phyloP scores from a whole-genome alignment of 2,888 invertebrate species.

The Clunio marinus region DNA sequence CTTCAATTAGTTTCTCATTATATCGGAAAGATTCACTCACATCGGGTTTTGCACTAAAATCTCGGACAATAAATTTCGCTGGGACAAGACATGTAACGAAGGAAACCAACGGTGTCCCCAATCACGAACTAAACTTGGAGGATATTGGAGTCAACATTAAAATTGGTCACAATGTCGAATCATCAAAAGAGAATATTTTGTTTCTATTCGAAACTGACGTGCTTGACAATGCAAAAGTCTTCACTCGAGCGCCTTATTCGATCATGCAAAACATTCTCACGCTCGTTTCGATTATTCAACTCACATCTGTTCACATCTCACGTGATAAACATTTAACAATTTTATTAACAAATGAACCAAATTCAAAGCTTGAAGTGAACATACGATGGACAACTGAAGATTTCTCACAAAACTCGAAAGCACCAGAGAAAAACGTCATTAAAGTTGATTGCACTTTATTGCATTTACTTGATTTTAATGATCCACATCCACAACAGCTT shows the following conservation, averaged over 20 bases:
- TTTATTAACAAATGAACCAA: slow-evolving; percentile 43
- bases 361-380: slow-evolving; percentile 8
- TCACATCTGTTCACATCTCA: slow-evolving; percentile 51
- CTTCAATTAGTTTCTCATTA: slow-evolving; percentile 45
- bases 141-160: slow-evolving; percentile 28
- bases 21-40: slow-evolving; percentile 49
- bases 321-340: slow-evolving; percentile 51
- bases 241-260: slow-evolving; percentile 30
- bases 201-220: slow-evolving; percentile 35
- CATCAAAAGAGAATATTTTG: slow-evolving; percentile 31
- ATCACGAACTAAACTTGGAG: slow-evolving; percentile 21
- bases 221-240: slow-evolving; percentile 16
- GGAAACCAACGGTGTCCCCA: background rate
- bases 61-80: slow-evolving; percentile 47
- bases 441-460: slow-evolving; percentile 34
- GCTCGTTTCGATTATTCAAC: slow-evolving; percentile 49
- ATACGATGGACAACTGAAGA: slow-evolving; percentile 22
- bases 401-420: background rate
- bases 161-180: slow-evolving; percentile 19
- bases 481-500: slow-evolving; percentile 29
- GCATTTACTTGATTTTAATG: slow-evolving; percentile 28
- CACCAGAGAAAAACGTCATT: slow-evolving; percentile 19
- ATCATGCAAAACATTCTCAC: slow-evolving; percentile 44
- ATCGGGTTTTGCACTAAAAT: slow-evolving; percentile 50
- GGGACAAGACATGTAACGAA: background rate